Evolutionary conservation across 2,113 vertebrate species (phyloP), one percentile per base, ranked within the genome.

Genomic region (Phalacrocorax brasilianus): DNA sequence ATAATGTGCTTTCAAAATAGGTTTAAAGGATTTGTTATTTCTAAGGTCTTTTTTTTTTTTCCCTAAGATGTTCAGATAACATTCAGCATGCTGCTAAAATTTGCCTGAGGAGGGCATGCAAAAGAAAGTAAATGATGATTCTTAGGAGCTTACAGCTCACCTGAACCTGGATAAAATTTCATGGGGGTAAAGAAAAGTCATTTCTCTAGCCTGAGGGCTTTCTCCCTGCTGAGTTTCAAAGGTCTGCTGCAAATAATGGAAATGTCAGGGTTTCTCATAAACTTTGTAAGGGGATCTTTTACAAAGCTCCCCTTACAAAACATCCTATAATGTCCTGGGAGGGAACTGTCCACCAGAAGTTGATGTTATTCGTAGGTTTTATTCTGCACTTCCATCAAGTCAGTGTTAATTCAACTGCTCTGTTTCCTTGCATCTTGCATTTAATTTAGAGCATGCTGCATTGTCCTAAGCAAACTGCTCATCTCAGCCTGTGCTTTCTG

Each of bases 151-250:
- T 79, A 67, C 14, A 65, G 49, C 67, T 78, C 38, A 63, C 45
- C 65, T 95, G 59, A 78, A 71, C 42, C 30, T 77, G n/a, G 52
- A 67, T 67, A 63, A 93, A 73, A 65, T 88, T 95, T 88, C 55
- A 71, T 38, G 19, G 47, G 45, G 53, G 40, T 85, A 74, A 91
- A 89, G 72, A 92, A 88, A 93, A 94, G 67, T 88, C 20, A 44
- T 49, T 91, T 85, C 59, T 85, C 16, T 77, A 91, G 85, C 84
- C 85, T 76, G 32, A 91, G 63, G 63, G 52, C 52, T 92, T 93
- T 90, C 55, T 96, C 33, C 72, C 59, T 92, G 32, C 26, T 72
- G 90, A 90, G 72, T 94, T 96, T 94, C 88, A 84, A 86, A 90
- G 42, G 68, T 93, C 65, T 92, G 68, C 52, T 90, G 47, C 78